phyloP scores from a whole-genome alignment of 2,888 invertebrate species.

The Epistrophe grossulariae region DNA sequence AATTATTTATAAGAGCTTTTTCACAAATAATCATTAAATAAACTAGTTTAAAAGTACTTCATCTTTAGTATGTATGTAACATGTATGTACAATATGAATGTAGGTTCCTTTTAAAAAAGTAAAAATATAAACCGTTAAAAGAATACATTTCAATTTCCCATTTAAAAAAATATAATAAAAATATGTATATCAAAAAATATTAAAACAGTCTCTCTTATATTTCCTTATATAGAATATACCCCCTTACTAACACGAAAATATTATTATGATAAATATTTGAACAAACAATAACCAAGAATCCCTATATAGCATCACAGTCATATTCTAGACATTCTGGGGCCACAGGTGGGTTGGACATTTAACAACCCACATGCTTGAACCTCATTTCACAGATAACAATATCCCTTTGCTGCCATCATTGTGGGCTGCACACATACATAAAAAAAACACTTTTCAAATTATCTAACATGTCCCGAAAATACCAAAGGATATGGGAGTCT shows the following conservation, averaged over 20 bases:
- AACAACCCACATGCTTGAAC: constrained; percentile 39
- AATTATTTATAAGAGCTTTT: too few species aligned
- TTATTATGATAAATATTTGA: constrained; percentile 27
- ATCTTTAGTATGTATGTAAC: background rate
- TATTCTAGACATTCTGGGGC: constrained; percentile 54
- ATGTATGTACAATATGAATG: too few species aligned
- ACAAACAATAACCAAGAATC: constrained; percentile 44
- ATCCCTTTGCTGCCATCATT: constrained; percentile 27
- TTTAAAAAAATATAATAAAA: background rate
- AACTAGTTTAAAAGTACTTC: background rate
- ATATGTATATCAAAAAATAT: background rate
- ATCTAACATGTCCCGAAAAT: constrained; percentile 32
- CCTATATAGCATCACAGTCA: constrained; percentile 17
- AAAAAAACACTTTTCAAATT: constrained; percentile 51
- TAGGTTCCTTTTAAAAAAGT: background rate
- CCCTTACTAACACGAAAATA: background rate
- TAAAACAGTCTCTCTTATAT: background rate
- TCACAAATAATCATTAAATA: background rate
- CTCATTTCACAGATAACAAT: constrained; percentile 44
- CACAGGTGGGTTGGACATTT: constrained; percentile 62
- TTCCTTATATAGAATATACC: background rate
- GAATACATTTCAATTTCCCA: background rate
- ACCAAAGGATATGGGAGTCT: constrained; percentile 15
- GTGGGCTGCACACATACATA: constrained; percentile 21
- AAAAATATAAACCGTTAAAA: background rate